Evolutionary conservation across 2,797 vertebrate species (phyloP), one percentile per base, ranked within the genome.

Genomic region (Alcedo atthis): DNA sequence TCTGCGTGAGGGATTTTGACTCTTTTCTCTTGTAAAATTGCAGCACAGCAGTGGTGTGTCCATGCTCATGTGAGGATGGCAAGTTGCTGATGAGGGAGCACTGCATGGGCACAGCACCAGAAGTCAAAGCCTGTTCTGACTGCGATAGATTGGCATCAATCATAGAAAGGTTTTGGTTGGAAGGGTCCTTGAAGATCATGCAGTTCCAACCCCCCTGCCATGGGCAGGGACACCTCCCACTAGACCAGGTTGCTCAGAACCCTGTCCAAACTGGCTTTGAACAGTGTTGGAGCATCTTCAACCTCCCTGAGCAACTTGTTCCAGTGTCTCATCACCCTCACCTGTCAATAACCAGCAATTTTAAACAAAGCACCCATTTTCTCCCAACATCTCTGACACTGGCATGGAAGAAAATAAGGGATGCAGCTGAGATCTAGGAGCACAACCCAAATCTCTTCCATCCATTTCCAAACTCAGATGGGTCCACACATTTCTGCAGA

Each of bases 41-140:
- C 58, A 64, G 46, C 7, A 1, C 51, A 32, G 67, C 0, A 0
- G 22, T 16, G 45, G 2, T 45, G 18, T 42, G 43, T 14, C 33
- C 80, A 28, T 2, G 2, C 21, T 30, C 42, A 58, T 2, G 1
- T 26, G 32, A n/a, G 35, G 64, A 42, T 2, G 32, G 64, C 43
- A 22, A 70, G 43, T 3, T 59, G 28, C n/a, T 58, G 11, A 77
- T 66, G 59, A 35, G 35, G 59, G 28, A n/a, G 53, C 37, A 16
- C 3, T 8, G 4, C 30, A 0, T 0, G 1, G 51, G 20, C 55
- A 63, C 49, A 15, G 30, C 18, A 58, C 10, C 54, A 63, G 58
- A 28, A 86, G 2, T 12, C 61, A 71, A 53, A n/a, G 4, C 32
- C 28, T 28, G 20, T 30, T 73, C 82, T 19, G 16, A 20, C 28